Percentiles rank a stretch among this genome's conserved stretches.
Evolutionary conservation across 2,888 invertebrate species (phyloP).

Genomic region (Lasioglossum leucozonium): DNA sequence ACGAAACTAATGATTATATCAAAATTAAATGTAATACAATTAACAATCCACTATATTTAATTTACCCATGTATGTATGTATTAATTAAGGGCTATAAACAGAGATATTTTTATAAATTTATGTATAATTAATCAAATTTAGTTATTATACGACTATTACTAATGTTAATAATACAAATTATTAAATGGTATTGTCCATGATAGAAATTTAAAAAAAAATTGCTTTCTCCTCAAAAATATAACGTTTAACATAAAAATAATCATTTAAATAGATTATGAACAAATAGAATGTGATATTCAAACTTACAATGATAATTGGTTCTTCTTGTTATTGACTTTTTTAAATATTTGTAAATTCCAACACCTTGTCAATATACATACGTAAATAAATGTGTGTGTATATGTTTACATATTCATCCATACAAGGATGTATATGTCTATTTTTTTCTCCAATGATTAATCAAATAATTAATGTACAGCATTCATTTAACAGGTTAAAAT

Average conservation of each 20-base stretch:
- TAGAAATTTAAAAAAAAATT: neutral
- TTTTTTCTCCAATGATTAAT: slow-evolving; percentile 22
- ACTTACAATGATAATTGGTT: slow-evolving; percentile 37
- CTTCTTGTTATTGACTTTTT: slow-evolving; percentile 11
- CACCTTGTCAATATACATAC: slow-evolving; percentile 43
- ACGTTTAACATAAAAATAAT: neutral
- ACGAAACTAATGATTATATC: neutral
- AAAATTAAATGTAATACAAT: neutral
- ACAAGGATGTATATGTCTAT: slow-evolving; percentile 28
- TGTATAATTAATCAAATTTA: neutral
- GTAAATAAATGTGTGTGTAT: slow-evolving; percentile 49
- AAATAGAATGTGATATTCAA: slow-evolving; percentile 22
- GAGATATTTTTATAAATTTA: neutral
- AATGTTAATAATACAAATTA: neutral
- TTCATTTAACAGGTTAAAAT: slow-evolving; percentile 36
- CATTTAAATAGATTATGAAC: neutral
- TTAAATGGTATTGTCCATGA: neutral
- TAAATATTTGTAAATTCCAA: slow-evolving; percentile 46
- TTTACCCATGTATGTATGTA: neutral
- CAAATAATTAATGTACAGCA: slow-evolving; percentile 26
- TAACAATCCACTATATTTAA: neutral
- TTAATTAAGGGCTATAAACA: neutral
- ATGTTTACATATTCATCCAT: slow-evolving; percentile 52
- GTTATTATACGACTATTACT: neutral
- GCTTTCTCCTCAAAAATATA: neutral